Evolutionary conservation across 2,797 vertebrate species (phyloP).

Genomic region (Hemibagrus guttatus): DNA sequence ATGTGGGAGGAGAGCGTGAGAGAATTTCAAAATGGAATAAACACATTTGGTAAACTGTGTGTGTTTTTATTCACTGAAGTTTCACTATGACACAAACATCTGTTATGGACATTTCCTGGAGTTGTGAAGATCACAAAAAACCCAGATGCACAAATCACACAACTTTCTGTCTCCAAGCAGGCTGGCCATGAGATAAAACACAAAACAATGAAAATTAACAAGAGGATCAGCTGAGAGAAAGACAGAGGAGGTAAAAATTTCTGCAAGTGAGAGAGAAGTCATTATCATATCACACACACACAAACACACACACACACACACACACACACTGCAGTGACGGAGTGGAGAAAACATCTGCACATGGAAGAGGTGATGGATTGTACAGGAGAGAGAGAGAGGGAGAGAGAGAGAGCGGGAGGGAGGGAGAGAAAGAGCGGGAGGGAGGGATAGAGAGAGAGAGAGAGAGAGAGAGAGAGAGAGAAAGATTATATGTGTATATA

Average conservation of each 20-base stretch:
- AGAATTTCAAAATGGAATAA: neutral
- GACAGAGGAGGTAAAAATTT: neutral
- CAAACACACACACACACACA: neutral
- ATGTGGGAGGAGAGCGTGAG: no score
- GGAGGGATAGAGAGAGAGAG: no score
- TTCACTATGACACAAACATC: neutral
- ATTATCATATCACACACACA: neutral
- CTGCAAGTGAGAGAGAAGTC: neutral
- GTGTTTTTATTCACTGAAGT: neutral
- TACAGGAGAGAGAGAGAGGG: neutral
- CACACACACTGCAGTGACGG: neutral
- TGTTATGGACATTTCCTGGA: constrained; percentile 16
- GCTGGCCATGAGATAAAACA: neutral
- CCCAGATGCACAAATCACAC: neutral
- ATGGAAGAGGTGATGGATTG: neutral
- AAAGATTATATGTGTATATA: no score
- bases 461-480: no score
- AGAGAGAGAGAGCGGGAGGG: neutral
- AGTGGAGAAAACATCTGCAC: neutral
- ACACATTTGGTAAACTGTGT: neutral
- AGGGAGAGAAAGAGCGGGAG: neutral
- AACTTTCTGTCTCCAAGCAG: neutral
- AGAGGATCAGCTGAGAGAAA: neutral
- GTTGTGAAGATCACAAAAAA: neutral
- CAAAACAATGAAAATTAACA: no score